phyloP scores from a whole-genome alignment of 2,888 invertebrate genomes.

The Caradrina kadenii region DNA sequence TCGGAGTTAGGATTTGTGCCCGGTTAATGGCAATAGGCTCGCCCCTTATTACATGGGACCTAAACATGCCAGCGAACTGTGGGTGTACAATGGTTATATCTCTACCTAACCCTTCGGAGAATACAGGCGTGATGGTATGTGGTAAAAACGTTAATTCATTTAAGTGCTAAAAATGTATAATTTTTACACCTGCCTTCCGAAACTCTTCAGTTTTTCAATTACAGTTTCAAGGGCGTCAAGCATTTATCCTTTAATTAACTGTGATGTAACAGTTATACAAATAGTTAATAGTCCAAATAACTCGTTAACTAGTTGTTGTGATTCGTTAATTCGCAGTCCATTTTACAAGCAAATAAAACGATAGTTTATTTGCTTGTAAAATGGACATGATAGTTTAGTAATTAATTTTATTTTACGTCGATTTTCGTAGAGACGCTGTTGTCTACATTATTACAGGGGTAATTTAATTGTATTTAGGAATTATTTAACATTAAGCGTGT shows the following conservation, averaged over 20 bases:
- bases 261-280: slow-evolving; percentile 37
- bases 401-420: slow-evolving; percentile 30
- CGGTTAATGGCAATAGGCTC: no score
- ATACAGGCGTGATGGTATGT: no score
- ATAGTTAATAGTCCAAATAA: slow-evolving; percentile 22
- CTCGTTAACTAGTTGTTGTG: slow-evolving; percentile 53
- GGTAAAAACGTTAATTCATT: slow-evolving; percentile 54
- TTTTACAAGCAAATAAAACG: slow-evolving; percentile 62
- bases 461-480: slow-evolving; percentile 9
- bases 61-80: no score
- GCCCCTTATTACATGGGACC: no score
- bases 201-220: slow-evolving; percentile 31
- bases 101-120: no score
- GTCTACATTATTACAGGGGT: not conserved
- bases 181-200: slow-evolving; percentile 36
- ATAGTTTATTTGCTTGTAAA: no score
- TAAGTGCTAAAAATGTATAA: slow-evolving; percentile 9
- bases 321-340: slow-evolving; percentile 44
- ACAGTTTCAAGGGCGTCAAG: slow-evolving; percentile 37
- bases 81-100: no score
- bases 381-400: slow-evolving; percentile 52
- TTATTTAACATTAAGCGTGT: not conserved
- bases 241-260: slow-evolving; percentile 31
- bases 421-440: slow-evolving; percentile 13
- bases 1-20: no score